phyloP scores from a whole-genome alignment of 2,888 invertebrate species.

The Drosophila siamana region DNA sequence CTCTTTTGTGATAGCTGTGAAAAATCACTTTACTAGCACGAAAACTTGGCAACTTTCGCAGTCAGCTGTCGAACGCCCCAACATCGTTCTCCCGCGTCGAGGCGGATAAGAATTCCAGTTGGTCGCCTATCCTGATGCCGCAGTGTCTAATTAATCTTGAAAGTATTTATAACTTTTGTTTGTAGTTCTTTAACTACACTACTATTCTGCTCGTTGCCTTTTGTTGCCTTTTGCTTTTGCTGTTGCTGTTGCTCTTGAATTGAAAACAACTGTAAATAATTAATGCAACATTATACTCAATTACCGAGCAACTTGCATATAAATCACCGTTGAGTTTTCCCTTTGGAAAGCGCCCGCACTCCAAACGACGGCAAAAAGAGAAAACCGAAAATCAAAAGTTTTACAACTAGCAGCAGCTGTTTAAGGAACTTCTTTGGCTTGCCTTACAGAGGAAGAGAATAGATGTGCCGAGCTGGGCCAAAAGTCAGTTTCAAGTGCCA shows the following conservation, averaged over 20 bases:
- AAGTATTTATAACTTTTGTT: conserved; percentile 77
- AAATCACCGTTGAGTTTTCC: conserved; percentile 50
- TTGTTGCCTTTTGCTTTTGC: conserved; percentile 4
- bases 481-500: conserved; percentile 32
- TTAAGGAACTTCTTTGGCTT: conserved; percentile 42
- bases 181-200: conserved; percentile 42
- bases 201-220: background rate
- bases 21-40: conserved; percentile 40
- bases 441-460: background rate
- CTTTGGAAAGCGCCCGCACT: conserved; percentile 22
- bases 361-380: conserved; percentile 24
- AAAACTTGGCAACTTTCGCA: conserved; percentile 50
- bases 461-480: conserved; percentile 9
- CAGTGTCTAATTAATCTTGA: conserved; percentile 70
- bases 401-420: conserved; percentile 60
- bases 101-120: conserved; percentile 20
- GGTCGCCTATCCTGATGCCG: conserved; percentile 35
- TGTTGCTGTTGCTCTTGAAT: conserved; percentile 43
- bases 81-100: background rate
- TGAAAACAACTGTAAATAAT: conserved; percentile 80
- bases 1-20: conserved; percentile 34
- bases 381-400: conserved; percentile 64
- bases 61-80: conserved; percentile 47
- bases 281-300: conserved; percentile 77
- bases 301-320: conserved; percentile 71